Evolutionary conservation across 2,113 vertebrate genomes (phyloP).

Genomic region (Salvelinus sp.): DNA sequence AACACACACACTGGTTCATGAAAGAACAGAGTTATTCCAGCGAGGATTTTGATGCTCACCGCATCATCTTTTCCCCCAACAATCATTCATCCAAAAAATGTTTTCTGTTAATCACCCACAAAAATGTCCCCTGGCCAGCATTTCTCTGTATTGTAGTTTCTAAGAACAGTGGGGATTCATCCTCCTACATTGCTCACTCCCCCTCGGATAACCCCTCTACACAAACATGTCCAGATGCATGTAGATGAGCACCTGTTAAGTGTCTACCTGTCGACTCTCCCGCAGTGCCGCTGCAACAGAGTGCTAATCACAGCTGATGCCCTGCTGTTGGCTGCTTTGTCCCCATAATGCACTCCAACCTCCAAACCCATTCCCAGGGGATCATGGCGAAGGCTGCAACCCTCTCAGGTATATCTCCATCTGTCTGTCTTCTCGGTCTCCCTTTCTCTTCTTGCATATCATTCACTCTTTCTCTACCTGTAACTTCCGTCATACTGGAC

Average conservation of each 20-base stretch:
- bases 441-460: neutral
- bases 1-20: neutral
- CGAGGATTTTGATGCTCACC: neutral
- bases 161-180: neutral
- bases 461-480: too few relatives aligned
- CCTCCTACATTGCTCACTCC: constrained; percentile 19
- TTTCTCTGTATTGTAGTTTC: too few relatives aligned
- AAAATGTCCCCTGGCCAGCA: too few relatives aligned
- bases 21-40: neutral
- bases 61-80: neutral
- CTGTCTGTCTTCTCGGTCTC: constrained; percentile 12
- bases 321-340: constrained; percentile 57
- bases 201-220: neutral
- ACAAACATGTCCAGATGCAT: constrained; percentile 33
- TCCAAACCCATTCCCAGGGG: constrained; percentile 30
- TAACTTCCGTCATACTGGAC: too few relatives aligned
- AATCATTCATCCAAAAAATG: too few relatives aligned
- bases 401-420: constrained; percentile 4
- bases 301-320: constrained; percentile 47
- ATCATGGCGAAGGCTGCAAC: neutral
- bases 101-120: too few relatives aligned
- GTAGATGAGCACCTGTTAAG: constrained; percentile 60
- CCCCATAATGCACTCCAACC: constrained; percentile 53
- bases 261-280: constrained; percentile 37
- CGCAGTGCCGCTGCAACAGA: neutral